Evolutionary conservation across 2,888 invertebrate genomes (phyloP), one percentile per base, ranked within the genome.

Genomic region (Nebria brevicollis): DNA sequence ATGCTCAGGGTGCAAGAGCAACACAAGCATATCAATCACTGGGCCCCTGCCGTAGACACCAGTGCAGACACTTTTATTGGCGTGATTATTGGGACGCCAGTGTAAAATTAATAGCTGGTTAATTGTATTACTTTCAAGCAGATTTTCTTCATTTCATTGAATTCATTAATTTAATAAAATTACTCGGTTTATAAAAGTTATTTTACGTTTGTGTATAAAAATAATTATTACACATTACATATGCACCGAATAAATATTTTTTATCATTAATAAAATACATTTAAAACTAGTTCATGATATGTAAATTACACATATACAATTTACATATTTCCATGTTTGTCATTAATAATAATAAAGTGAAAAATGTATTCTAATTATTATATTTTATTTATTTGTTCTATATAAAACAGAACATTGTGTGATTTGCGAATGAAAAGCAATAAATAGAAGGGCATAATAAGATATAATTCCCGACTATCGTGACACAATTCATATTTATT

Each of bases 151-250:
- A n/a, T n/a, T n/a, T n/a, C n/a, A n/a, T n/a, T n/a, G n/a, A n/a
- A n/a, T n/a, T n/a, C n/a, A 20, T 20, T 20, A 20, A 20, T 20
- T 20, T 20, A 0, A 20, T 20, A 20, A 20, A 20, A 20, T 20
- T 20, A 20, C 20, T 20, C 20, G 20, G 1, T 20, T 20, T 20
- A 20, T 20, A 20, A 20, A 20, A 20, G 20, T 20, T 20, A 20
- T 20, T 20, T 20, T 20, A 20, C 8, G 66, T n/a, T 11, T 66
- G 15, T 20, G 10, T 68, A 25, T 0, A 10, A 15, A 15, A 68
- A 75, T 75, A 75, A 75, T 75, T 75, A 75, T 75, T 20, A 20
- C 75, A 13, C 54, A 75, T 75, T 54, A 75, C 3, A 75, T 75
- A 75, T 75, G 75, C 75, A 64, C 75, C n/a, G 20, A 64, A n/a